Base-by-base conservation (phyloP, 1,140 invertebrate genomes). In the Drosophila mayri region DNA sequence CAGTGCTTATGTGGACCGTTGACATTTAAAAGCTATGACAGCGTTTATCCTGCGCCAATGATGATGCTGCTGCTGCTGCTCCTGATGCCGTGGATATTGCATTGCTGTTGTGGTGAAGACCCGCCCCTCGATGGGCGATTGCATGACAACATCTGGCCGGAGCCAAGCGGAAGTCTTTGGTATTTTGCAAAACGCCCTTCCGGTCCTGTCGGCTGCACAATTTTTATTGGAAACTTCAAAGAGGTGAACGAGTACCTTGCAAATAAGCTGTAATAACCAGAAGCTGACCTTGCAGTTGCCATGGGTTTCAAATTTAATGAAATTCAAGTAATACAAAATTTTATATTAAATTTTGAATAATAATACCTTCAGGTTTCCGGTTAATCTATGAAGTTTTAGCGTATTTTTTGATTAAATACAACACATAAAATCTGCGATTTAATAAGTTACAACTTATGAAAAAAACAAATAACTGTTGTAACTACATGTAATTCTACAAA, bases 11-110 rank as follows among this genome's bases (percentile, higher is more conserved):
- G 35, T 54, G 73, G 62, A 59, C 62, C 72, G 62, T 66, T 76
- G 85, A 90, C 85, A 90, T 90, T 90, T 90, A 90, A 90, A 79
- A 60, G 84, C 72, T 73, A 81, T 74, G 80, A 77, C 84, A 88
- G 76, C 73, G 76, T 84, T 87, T 81, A 81, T 87, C 80, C 80
- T 43, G 20, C 64, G 72, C 52, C 40, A 32, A 52, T 47, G 61
- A 54, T 66, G 30, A 66, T 54, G 62, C 22, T 66, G 64, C n/a
- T 62, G 22, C 22, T 20, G 35, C 25, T 11, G 35, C n/a, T 65
- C 50, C 43, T 47, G 49, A 16, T 70, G 64, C n/a, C 46, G 16
- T 40, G 32, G 63, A 35, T 18, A 12, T 62, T 57, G 22, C 49
- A 25, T 59, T 59, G 37, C 37, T 54, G 62, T 43, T 64, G 52